Evolutionary conservation across 2,888 invertebrate species (phyloP), one percentile per base, ranked within the genome.

Genomic region (Tipula vernalis): DNA sequence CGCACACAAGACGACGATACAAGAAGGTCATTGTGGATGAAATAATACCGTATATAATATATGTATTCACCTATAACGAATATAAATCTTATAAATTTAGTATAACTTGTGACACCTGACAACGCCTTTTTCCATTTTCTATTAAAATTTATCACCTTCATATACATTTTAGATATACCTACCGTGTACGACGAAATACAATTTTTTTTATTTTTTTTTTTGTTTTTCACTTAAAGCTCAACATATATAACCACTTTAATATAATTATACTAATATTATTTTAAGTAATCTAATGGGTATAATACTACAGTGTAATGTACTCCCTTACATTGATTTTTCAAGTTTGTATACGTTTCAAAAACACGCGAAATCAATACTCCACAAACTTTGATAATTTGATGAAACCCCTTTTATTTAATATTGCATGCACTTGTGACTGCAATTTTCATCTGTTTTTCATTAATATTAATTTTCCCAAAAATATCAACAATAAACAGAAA

Each of bases 71-170:
- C 71, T 71, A 18, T 71, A 71, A 71, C 28, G 71, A 28, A 28
- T 71, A 71, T 71, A 84, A 84, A 84, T 84, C 84, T 84, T 84
- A 41, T n/a, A 84, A 84, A 84, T 84, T 84, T 84, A 84, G 84
- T 39, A 84, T 41, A 85, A 85, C 85, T 85, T 39, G 85, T 85
- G 85, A 85, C 85, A 85, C 44, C 85, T 85, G 85, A 41, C 85
- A 85, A 85, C 85, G 85, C 85, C 85, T 84, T 84, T 84, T 71
- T 71, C 41, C 84, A 84, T 84, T 84, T 84, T 84, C 36, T 84
- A 84, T 84, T 39, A 84, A 84, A 84, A 84, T 84, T 39, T 57
- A 57, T 57, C 36, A 41, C 36, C 86, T 86, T 71, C 51, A 28
- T 71, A 71, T 71, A 71, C 13, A 12, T 10, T 44, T 10, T 44